Base-by-base conservation (phyloP, 2,797 vertebrate genomes). In the Hylomyscus alleni region DNA sequence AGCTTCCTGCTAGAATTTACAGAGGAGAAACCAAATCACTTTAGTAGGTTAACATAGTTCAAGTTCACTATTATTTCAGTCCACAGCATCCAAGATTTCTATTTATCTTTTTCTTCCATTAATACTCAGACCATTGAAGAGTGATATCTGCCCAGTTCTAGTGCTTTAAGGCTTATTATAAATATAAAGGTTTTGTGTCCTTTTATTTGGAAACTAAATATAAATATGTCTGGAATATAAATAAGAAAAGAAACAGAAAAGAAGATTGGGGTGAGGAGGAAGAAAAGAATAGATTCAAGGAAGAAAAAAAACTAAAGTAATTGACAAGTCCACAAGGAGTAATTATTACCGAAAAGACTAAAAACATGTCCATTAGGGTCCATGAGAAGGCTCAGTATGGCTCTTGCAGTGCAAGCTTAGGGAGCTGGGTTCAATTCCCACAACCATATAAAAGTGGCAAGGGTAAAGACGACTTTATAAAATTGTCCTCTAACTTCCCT, bases 201-300 rank as follows among this genome's bases (percentile, higher is more conserved):
- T n/a, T n/a, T n/a, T n/a, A n/a, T n/a, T n/a, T n/a, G n/a, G n/a
- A n/a, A n/a, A n/a, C n/a, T n/a, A n/a, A n/a, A n/a, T n/a, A n/a
- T n/a, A n/a, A n/a, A n/a, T n/a, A n/a, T n/a, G n/a, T 85, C 1
- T 58, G 6, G 4, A 72, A 44, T 65, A 52, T 62, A 47, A 67
- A 95, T 24, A 20, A 94, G 72, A 31, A 24, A 56, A 80, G 69
- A 72, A 91, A 92, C 56, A n/a, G 54, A 78, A 54, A 72, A 58
- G 47, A 37, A 65, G n/a, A 40, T 26, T 76, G 19, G 22, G 52
- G 44, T 12, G 17, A 14, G 84, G 26, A 44, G 6, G 3, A 8
- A 54, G 12, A 29, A 52, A 29, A 47, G 19, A 84, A 26, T 14
- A 47, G 40, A 6, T 44, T 44, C 8, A 58, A 31, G 8, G 20